Conservation (phyloP, 2,113 vertebrate species). For the Notarius lentiginosus region DNA sequence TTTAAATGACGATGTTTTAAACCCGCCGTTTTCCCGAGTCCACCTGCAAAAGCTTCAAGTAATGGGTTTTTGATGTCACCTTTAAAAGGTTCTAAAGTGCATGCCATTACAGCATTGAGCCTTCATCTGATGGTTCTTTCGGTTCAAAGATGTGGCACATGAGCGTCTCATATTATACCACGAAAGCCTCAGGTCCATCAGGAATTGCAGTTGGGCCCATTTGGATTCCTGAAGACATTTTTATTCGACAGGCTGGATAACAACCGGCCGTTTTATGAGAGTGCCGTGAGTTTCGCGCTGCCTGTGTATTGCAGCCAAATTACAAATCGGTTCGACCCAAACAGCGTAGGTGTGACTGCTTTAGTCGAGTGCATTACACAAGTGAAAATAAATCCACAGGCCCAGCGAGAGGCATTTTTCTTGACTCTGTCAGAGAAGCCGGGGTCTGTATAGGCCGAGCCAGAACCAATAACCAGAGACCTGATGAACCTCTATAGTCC, state of each 20-base stretch:
- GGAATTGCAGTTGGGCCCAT: background rate
- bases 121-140: background rate
- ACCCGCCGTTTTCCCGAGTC: background rate
- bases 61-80: background rate
- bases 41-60: background rate
- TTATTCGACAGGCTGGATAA: background rate
- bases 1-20: background rate
- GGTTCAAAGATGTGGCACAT: background rate
- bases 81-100: background rate
- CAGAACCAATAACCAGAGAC: constrained; percentile 27
- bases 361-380: constrained; percentile 11
- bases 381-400: constrained; percentile 23
- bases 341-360: constrained; percentile 1
- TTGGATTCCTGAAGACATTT: background rate
- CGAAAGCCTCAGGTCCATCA: background rate
- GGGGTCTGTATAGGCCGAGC: background rate
- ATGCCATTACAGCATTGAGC: background rate
- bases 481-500: constrained; percentile 3
- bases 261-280: background rate
- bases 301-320: constrained; percentile 11
- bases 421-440: constrained; percentile 15
- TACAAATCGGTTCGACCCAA: constrained; percentile 18
- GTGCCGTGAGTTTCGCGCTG: background rate
- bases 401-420: background rate
- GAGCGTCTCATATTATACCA: background rate